Evolutionary conservation across 2,888 invertebrate species (phyloP), one percentile per base, ranked within the genome.

Genomic region (Brenthis hecate): DNA sequence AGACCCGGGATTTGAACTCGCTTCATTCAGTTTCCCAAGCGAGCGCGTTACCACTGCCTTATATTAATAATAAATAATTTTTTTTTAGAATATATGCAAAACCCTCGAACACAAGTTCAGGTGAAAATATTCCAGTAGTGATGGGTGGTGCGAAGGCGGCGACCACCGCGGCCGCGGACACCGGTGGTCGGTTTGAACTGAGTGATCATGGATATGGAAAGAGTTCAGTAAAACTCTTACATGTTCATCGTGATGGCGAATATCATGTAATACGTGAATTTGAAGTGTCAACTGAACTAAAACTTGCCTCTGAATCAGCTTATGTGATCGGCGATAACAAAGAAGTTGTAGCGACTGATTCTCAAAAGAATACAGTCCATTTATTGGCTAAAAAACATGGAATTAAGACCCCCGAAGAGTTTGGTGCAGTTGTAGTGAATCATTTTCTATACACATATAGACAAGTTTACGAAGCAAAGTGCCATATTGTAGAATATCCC

Each of bases 291-390:
- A 96, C 96, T 0, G 95, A 95, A 76, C 88, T 97, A 58, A 95
- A 95, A 75, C 87, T 97, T 65, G 93, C 94, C 71, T 94, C 94
- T 3, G 94, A 95, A 80, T 95, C 94, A 74, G 96, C 97, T 74
- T 97, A 96, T 84, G 86, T 95, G 0, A 81, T 93, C 73, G 96
- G 96, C n/a, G 96, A 97, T 85, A 97, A 97, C 81, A 94, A 95
- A 63, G 96, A 96, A 80, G 95, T 97, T 71, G 95, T 97, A 19
- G 96, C 96, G 13, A 97, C 97, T 0, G 97, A 97, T 80, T 95
- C 96, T 0, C 97, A 97, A 83, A 97, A 97, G 87, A 97, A 97
- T 81, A 96, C 96, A 1, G 95, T 97, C 51, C 97, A 96, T 81
- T 85, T 97, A 53, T 84, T 97, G 75, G 97, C 97, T 8, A 96